A percentile compares a stretch with the other conserved stretches of the same genome.
Evolutionary conservation across 2,888 invertebrate genomes (phyloP).

Genomic region (Diarsia rubi): DNA sequence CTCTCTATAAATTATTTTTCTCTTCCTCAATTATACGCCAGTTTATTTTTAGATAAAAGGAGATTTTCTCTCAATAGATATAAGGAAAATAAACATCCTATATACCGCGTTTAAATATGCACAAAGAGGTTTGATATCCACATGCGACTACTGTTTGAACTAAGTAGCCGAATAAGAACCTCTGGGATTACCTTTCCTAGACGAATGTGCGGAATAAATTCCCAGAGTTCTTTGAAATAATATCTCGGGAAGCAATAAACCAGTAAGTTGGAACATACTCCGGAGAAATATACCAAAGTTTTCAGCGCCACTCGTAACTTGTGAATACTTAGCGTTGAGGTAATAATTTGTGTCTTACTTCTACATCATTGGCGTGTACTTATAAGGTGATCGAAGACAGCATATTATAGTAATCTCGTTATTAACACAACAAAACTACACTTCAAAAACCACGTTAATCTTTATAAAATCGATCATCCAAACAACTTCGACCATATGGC

Average conservation of each 20-base stretch:
- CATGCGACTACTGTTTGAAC: slow-evolving; percentile 80
- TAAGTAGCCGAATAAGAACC: slow-evolving; percentile 86
- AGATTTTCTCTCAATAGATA: slow-evolving; percentile 8
- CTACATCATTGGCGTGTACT: slow-evolving; percentile 64
- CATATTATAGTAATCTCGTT: background rate
- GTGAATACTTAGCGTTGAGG: slow-evolving; percentile 76
- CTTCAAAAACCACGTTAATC: slow-evolving; percentile 21
- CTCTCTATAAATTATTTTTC: slow-evolving; percentile 28
- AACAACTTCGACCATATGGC: slow-evolving; percentile 61
- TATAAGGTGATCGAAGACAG: slow-evolving; percentile 14
- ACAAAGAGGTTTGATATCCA: slow-evolving; percentile 74
- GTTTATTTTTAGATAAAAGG: background rate
- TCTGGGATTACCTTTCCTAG: slow-evolving; percentile 85
- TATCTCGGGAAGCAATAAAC: slow-evolving; percentile 89
- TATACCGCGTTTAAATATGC: slow-evolving; percentile 73
- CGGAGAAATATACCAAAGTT: slow-evolving; percentile 87
- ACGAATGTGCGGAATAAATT: slow-evolving; percentile 87
- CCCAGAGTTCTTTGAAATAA: slow-evolving; percentile 88
- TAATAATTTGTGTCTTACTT: slow-evolving; percentile 77
- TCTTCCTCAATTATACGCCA: background rate
- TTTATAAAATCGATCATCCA: slow-evolving; percentile 60
- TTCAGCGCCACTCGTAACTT: slow-evolving; percentile 82
- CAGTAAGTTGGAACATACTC: slow-evolving; percentile 87
- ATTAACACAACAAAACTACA: slow-evolving; percentile 16
- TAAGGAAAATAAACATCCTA: slow-evolving; percentile 56